Evolutionary conservation across 2,113 vertebrate genomes (phyloP), one percentile per base, ranked within the genome.

Genomic region (Otus sunia): DNA sequence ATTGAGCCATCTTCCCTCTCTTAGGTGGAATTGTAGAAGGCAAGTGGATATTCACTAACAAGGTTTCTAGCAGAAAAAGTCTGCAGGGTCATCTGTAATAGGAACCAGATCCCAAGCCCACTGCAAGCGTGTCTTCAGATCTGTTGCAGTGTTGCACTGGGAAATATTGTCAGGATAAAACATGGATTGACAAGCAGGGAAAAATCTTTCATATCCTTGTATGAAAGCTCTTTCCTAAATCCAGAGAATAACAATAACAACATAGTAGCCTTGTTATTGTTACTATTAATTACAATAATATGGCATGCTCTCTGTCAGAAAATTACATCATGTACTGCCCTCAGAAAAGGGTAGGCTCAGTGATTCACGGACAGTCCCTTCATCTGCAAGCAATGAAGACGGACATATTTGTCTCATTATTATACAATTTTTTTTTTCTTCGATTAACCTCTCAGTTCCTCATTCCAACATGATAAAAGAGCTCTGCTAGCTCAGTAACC

Each of bases 251-350:
- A 58, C n/a, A 68, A 27, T 56, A 92, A 82, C 19, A 88, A 75
- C 45, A 50, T 67, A 80, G 37, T 83, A 88, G 27, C 45, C 73
- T 90, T 92, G 26, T 50, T 84, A 59, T 45, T 84, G 47, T 66
- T 90, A 60, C 77, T 79, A n/a, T 53, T 94, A 79, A 92, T 93
- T 94, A 55, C 58, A 92, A 43, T 67, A 91, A 73, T 63, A 74
- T 11, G 52, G 16, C 53, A 32, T 58, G 27, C 45, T 94, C 27
- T 87, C 72, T 82, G 43, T 59, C 81, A 92, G 64, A 84, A 87
- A 94, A 81, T 87, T n/a, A 50, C 56, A 79, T 67, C 69, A 22
- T 75, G 26, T 85, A 78, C 69, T 84, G 75, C n/a, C 43, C 79
- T 81, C 62, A 52, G 69, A 92, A 76, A 36, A 27, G 37, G 16